Conservation (phyloP, 1,140 invertebrate species). For the Drosophila bocqueti region DNA sequence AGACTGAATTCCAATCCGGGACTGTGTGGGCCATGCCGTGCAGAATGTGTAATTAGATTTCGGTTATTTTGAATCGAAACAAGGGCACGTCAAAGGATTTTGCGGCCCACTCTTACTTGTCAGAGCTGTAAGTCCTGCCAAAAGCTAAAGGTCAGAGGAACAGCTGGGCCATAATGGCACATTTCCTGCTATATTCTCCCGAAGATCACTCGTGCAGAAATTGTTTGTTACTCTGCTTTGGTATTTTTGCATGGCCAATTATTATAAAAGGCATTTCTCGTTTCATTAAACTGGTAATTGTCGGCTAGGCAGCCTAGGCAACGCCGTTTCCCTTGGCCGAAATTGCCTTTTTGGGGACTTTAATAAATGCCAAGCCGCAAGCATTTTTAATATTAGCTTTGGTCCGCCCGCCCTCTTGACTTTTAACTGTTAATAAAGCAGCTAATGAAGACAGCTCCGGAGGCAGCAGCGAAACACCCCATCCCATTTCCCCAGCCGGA, state of each 20-base stretch:
- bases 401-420: constrained; percentile 19
- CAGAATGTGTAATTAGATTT: constrained; percentile 50
- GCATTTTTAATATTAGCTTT: constrained; percentile 58
- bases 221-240: constrained; percentile 29
- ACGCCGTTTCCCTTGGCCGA: constrained; percentile 14
- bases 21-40: constrained; percentile 6
- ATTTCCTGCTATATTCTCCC: constrained; percentile 28
- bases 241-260: constrained; percentile 57
- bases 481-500: constrained; percentile 6
- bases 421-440: constrained; percentile 78
- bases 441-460: constrained; percentile 66
- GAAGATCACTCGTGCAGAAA: constrained; percentile 31
- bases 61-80: constrained; percentile 16
- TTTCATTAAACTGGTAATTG: constrained; percentile 76
- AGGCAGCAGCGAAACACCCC: constrained; percentile 29
- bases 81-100: constrained; percentile 14
- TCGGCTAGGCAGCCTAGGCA: constrained; percentile 43
- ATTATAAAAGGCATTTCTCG: constrained; percentile 71
- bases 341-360: constrained; percentile 69
- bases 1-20: constrained; percentile 32
- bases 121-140: constrained; percentile 1
- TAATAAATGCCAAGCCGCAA: constrained; percentile 75
- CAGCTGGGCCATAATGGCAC: constrained; percentile 13
- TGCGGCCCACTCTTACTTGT: constrained; percentile 3
- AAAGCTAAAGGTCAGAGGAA: neutral